A percentile compares a stretch with the other conserved stretches of the same genome.
These are phyloP conservation scores for Pogoniulus pusillus DNA, from an alignment of 2,797 vertebrate genomes.

Conservation along the genomic window DNA sequence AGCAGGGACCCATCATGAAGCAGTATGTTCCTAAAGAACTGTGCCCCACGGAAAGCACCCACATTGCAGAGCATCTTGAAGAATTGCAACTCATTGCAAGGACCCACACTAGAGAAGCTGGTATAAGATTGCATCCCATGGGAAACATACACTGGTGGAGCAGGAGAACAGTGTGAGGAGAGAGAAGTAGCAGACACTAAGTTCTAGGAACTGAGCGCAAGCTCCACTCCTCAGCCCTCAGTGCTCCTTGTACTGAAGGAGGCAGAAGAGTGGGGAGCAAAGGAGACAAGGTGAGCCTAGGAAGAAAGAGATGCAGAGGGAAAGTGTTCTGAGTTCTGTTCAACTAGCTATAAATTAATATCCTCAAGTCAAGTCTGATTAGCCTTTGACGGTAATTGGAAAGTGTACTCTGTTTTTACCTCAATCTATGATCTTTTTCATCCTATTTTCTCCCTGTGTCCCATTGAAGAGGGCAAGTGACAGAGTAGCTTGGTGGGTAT, in stretches of 20 bases:
- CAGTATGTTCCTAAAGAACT: neutral
- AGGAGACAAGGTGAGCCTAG: neutral
- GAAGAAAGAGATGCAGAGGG: neutral
- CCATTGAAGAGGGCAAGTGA: neutral
- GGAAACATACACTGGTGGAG: neutral
- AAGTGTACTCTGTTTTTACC: neutral
- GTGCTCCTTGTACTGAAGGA: rapidly evolving
- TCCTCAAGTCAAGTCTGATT: neutral
- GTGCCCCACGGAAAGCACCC: neutral
- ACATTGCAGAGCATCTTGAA: neutral
- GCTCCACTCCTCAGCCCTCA: neutral
- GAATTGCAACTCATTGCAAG: neutral
- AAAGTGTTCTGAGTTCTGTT: neutral
- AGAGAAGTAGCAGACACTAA: neutral
- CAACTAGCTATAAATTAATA: neutral
- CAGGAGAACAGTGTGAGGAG: neutral
- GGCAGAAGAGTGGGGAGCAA: neutral
- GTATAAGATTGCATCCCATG: neutral
- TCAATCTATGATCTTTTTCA: neutral
- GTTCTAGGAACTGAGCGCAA: neutral
- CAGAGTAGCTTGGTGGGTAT: neutral
- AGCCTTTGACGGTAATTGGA: neutral
- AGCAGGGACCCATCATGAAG: neutral
- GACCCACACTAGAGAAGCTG: neutral
- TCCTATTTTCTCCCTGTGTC: neutral